phyloP scores from a whole-genome alignment of 2,888 invertebrate species.

The Drosophila trichaetosa region DNA sequence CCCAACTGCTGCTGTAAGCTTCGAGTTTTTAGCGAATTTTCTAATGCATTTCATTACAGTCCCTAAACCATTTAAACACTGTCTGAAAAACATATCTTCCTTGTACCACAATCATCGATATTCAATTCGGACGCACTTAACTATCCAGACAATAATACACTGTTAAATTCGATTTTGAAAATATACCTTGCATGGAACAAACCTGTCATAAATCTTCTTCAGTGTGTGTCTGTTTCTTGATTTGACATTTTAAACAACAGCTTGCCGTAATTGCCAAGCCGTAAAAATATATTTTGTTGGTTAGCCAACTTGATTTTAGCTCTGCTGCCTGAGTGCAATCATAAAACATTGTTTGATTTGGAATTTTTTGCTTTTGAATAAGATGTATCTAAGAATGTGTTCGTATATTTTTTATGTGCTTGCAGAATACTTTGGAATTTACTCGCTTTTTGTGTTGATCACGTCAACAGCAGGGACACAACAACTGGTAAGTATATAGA shows the following conservation, averaged over 20 bases:
- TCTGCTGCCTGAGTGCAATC: slow-evolving; percentile 4
- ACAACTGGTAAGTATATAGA: slow-evolving; percentile 42
- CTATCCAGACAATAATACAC: not conserved
- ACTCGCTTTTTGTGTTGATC: slow-evolving; percentile 43
- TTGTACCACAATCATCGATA: not conserved
- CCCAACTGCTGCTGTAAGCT: not conserved
- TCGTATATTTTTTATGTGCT: slow-evolving; percentile 19
- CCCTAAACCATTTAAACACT: not conserved
- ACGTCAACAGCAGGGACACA: slow-evolving; percentile 8
- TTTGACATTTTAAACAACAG: not conserved
- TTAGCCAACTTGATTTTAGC: slow-evolving; percentile 16
- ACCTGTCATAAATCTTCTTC: not conserved
- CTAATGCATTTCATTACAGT: not conserved
- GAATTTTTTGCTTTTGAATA: not conserved
- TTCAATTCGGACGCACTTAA: not conserved
- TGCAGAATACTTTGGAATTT: slow-evolving; percentile 60
- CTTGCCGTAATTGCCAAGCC: slow-evolving; percentile 1
- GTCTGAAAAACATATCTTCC: not conserved
- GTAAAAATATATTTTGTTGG: slow-evolving; percentile 38
- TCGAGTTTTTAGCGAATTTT: not conserved
- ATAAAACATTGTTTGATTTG: slow-evolving; percentile 40
- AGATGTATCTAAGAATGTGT: slow-evolving; percentile 24
- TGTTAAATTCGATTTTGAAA: not conserved
- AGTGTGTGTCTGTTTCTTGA: not conserved
- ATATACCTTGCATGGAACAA: not conserved